These are phyloP conservation scores for Eupithecia subfuscata DNA, from an alignment of 2,888 invertebrate species.

Conservation along the genomic window DNA sequence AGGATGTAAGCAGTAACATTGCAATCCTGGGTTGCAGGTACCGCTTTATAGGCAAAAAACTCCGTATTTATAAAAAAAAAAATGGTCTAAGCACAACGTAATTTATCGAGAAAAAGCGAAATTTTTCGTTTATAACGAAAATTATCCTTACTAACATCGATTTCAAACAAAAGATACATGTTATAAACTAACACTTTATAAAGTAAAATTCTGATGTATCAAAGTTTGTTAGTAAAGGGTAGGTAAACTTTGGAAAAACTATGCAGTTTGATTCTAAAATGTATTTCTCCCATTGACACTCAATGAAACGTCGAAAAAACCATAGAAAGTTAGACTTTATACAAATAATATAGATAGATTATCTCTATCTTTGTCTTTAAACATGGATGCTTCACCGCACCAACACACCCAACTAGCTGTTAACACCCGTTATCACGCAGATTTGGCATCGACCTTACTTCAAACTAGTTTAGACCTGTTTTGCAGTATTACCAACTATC, in stretches of 20 bases:
- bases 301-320: no score
- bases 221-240: not conserved
- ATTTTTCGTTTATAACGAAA: not conserved
- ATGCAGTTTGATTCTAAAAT: not conserved
- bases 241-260: not conserved
- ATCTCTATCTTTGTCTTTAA: not conserved
- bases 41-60: not conserved
- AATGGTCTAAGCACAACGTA: not conserved
- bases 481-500: slow-evolving; percentile 11
- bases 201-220: not conserved
- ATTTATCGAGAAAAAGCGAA: not conserved
- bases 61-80: not conserved
- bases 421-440: slow-evolving; percentile 36
- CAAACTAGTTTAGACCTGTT: slow-evolving; percentile 28
- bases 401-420: slow-evolving; percentile 26
- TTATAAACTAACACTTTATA: no score
- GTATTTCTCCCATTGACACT: not conserved
- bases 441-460: slow-evolving; percentile 43
- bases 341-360: not conserved
- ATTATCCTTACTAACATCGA: not conserved
- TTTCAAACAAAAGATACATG: not conserved
- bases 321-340: no score
- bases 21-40: not conserved
- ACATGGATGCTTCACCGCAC: slow-evolving; percentile 13
- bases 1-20: not conserved